Conservation (phyloP, 2,888 invertebrate genomes). For the Orchestes rusci region DNA sequence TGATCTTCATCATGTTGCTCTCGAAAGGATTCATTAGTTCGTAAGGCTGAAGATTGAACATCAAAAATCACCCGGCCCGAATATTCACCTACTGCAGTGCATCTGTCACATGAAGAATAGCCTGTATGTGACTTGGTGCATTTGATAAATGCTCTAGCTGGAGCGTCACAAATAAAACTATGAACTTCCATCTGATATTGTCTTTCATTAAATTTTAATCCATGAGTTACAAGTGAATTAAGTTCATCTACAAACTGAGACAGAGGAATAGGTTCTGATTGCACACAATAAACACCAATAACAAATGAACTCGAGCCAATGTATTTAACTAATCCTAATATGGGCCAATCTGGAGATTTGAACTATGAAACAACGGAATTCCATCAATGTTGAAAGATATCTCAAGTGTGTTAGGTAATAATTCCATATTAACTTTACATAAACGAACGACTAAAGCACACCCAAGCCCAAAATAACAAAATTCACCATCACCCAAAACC, state of each 20-base stretch:
- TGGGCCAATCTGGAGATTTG: not conserved
- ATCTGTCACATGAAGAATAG: constrained; percentile 10
- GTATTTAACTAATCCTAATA: too few species aligned
- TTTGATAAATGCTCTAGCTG: constrained; percentile 11
- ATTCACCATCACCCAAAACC: too few species aligned
- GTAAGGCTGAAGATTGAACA: not conserved
- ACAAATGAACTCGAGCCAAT: not conserved
- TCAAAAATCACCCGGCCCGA: not conserved
- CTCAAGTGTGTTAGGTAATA: too few species aligned
- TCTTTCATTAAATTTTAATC: too few species aligned
- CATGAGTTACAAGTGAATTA: too few species aligned
- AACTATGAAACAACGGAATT: constrained; percentile 1
- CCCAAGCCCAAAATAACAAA: too few species aligned
- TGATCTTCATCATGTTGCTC: constrained; percentile 2
- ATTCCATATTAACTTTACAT: too few species aligned
- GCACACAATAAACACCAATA: not conserved
- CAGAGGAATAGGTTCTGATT: constrained; percentile 1
- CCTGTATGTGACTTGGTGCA: constrained; percentile 9
- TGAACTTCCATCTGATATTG: constrained; percentile 3
- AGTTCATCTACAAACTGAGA: constrained; percentile 1
- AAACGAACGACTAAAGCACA: too few species aligned
- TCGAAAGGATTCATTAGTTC: constrained; percentile 7
- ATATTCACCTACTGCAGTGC: constrained; percentile 4
- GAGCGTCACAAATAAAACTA: constrained; percentile 12
- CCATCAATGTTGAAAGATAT: constrained; percentile 5